Evolutionary conservation across 2,888 invertebrate species (phyloP).

Genomic region (Melipona beecheii): DNA sequence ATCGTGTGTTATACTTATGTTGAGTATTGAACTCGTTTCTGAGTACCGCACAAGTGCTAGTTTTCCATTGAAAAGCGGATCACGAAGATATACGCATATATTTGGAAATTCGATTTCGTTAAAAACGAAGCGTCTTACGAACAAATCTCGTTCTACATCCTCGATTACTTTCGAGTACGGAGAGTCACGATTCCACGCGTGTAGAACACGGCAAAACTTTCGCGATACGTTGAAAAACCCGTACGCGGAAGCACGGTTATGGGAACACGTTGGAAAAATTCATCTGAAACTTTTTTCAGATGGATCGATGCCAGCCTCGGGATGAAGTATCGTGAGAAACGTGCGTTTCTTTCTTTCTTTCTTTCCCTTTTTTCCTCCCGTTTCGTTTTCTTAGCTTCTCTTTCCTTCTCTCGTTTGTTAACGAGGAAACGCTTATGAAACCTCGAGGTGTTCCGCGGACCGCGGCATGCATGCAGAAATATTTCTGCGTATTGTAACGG

Average conservation of each 20-base stretch:
- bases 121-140: neutral
- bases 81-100: too few relatives aligned
- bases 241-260: neutral
- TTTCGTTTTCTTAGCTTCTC: neutral
- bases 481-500: slow-evolving; percentile 57
- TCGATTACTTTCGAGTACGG: too few relatives aligned
- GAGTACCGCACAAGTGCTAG: too few relatives aligned
- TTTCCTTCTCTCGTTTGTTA: slow-evolving; percentile 5
- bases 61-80: too few relatives aligned
- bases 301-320: slow-evolving; percentile 20
- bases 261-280: neutral
- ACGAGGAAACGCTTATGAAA: slow-evolving; percentile 66
- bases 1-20: too few relatives aligned
- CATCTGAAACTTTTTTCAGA: neutral
- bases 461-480: slow-evolving; percentile 67
- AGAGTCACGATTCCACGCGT: slow-evolving; percentile 19
- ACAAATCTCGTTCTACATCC: too few relatives aligned
- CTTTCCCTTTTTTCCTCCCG: neutral
- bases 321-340: slow-evolving; percentile 39
- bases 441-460: slow-evolving; percentile 51
- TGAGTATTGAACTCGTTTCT: too few relatives aligned
- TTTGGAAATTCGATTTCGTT: neutral
- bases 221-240: slow-evolving; percentile 25
- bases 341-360: neutral
- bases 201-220: slow-evolving; percentile 20